These are phyloP conservation scores for Vulpes ferrilata DNA, from an alignment of 2,113 vertebrate species.

Conservation along the genomic window DNA sequence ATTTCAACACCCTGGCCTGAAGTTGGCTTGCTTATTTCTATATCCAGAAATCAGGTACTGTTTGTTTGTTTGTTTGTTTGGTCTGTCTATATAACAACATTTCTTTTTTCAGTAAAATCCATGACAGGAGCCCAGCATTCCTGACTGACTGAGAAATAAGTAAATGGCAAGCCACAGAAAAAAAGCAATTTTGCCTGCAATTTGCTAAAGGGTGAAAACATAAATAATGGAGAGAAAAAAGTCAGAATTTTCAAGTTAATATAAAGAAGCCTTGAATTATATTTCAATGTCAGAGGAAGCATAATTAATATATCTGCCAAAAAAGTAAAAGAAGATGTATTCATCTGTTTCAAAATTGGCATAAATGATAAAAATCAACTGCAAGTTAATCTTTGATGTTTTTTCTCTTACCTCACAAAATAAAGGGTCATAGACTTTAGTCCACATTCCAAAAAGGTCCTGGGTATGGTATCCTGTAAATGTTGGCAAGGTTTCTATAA, in stretches of 20 bases:
- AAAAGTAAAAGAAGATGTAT: neutral
- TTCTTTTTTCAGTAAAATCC: conserved; percentile 64
- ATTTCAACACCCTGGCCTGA: neutral
- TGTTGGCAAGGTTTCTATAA: conserved; percentile 83
- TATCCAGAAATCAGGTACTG: conserved; percentile 5
- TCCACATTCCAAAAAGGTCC: conserved; percentile 86
- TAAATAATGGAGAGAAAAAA: neutral
- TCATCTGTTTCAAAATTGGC: neutral
- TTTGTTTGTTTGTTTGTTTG: neutral
- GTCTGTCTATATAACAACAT: conserved; percentile 38
- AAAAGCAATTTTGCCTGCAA: neutral
- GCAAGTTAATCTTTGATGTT: neutral
- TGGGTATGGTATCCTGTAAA: conserved; percentile 82
- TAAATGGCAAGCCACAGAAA: neutral
- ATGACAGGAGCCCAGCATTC: neutral
- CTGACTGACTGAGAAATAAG: conserved; percentile 23
- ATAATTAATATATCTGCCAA: neutral
- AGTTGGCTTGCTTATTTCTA: neutral
- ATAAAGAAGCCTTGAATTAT: conserved; percentile 21
- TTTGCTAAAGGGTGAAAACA: conserved; percentile 49
- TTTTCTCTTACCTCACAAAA: conserved; percentile 87
- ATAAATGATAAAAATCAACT: neutral
- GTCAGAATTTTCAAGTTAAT: conserved; percentile 49
- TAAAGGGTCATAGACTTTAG: conserved; percentile 86
- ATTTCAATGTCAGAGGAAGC: neutral